These are phyloP conservation scores for Amazona ochrocephala DNA, from an alignment of 2,797 vertebrate species.

Conservation along the genomic window DNA sequence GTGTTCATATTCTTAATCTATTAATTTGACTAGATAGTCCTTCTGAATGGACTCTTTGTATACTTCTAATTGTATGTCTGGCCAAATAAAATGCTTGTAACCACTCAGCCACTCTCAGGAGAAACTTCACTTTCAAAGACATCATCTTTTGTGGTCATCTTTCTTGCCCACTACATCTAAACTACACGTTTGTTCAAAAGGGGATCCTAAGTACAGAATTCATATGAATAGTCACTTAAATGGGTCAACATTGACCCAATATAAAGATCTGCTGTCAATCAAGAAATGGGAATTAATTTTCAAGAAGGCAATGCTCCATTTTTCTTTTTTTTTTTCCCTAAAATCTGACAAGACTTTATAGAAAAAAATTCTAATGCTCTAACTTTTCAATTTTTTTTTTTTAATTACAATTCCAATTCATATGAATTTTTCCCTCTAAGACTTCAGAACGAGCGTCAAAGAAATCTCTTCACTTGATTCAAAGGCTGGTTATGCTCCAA, in stretches of 20 bases:
- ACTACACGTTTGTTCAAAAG: background rate
- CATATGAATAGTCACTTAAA: background rate
- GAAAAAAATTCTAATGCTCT: background rate
- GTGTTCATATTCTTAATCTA: background rate
- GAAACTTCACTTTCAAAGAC: background rate
- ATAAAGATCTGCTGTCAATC: background rate
- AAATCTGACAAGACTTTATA: background rate
- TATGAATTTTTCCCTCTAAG: background rate
- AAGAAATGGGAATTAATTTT: background rate
- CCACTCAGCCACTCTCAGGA: background rate
- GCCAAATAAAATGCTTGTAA: background rate
- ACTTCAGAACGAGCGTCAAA: background rate
- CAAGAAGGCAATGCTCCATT: background rate
- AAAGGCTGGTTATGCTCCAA: background rate
- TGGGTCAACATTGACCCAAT: background rate
- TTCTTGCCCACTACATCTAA: background rate
- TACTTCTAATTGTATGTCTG: background rate
- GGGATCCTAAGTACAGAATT: background rate
- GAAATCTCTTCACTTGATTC: background rate
- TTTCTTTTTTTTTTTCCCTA: background rate
- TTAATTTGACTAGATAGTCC: background rate
- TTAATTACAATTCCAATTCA: background rate
- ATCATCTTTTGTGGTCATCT: background rate
- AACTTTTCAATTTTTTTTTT: background rate
- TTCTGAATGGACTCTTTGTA: background rate